Evolutionary conservation across 2,113 vertebrate genomes (phyloP).

Genomic region (Glaucomys volans): DNA sequence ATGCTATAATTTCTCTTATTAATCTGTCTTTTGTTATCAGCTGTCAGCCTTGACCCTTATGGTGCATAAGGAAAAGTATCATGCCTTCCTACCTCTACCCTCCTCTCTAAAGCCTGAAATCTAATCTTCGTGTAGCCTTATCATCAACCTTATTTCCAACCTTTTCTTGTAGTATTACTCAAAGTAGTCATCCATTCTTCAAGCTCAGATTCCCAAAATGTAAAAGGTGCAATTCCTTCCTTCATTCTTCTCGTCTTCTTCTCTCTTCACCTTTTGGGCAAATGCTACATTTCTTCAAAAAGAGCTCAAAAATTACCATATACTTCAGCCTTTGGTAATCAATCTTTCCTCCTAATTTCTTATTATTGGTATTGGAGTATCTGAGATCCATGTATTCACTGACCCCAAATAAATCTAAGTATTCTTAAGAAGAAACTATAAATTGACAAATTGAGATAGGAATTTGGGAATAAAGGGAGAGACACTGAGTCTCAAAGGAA

Average conservation of each 20-base stretch:
- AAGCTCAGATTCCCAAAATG: not conserved
- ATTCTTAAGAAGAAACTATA: not conserved
- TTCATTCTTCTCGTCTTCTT: not conserved
- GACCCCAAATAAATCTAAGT: not conserved
- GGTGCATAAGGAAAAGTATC: not conserved
- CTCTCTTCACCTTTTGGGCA: slow-evolving; percentile 34
- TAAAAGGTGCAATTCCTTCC: not conserved
- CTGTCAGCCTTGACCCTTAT: not conserved
- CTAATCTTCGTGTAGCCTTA: not conserved
- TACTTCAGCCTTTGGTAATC: not conserved
- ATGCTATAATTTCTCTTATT: not conserved
- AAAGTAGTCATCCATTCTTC: not conserved
- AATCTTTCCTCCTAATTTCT: not conserved
- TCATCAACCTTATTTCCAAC: not conserved
- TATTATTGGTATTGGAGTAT: not conserved
- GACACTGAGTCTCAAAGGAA: too few species aligned
- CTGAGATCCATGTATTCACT: not conserved
- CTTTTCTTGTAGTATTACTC: not conserved
- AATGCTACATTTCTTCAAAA: not conserved
- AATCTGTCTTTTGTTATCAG: not conserved
- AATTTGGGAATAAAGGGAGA: too few species aligned
- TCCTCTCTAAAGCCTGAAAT: not conserved
- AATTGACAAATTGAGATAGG: not conserved
- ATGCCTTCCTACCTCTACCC: not conserved
- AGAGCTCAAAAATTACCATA: not conserved